Evolutionary conservation across 1,140 invertebrate species (phyloP), one percentile per base, ranked within the genome.

Genomic region (Varroa destructor): DNA sequence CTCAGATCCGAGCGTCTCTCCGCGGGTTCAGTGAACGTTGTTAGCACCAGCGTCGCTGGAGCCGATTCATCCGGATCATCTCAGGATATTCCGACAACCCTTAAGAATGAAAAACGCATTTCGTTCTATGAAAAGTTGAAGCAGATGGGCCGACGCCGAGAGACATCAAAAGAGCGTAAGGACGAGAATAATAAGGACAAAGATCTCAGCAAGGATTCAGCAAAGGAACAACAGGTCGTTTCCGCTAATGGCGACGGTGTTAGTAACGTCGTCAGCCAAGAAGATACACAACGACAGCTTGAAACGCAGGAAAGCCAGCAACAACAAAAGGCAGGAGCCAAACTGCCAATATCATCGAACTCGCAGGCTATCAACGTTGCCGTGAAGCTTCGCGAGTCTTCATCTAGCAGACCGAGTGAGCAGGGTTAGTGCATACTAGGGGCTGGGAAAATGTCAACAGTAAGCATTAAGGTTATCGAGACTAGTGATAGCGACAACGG

Each of bases 331-430:
- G 40, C 42, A 43, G 37, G 51, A 43, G 70, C 57, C 12, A 51
- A 36, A 10, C 42, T 71, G 57, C 74, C 72, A 56, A 80, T 83
- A 12, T 80, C 78, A n/a, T 78, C 80, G 55, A 80, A 80, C 56
- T 80, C 84, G 43, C 81, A 83, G 55, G 82, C 84, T 37, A 83
- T 85, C 74, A 82, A 80, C 74, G 79, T 80, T 51, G 83, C 83
- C 6, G 88, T 90, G 1, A 88, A 87, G 81, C 81, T 89, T 76
- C 81, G 74, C 36, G 75, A 74, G 0, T 72, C 40, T 42, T 72
- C 40, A 46, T 67, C 61, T 2, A 67, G 61, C 37, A 67, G 61
- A 67, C 61, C 61, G 12, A 67, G 37, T 40, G 61, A 67, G 61
- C 61, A 67, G 61, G 61, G 61, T 67, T 36, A 67, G 61, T 40